Evolutionary conservation across 92 coral and sea anemone genomes (phyloP).

Genomic region (Palythoa grandis): DNA sequence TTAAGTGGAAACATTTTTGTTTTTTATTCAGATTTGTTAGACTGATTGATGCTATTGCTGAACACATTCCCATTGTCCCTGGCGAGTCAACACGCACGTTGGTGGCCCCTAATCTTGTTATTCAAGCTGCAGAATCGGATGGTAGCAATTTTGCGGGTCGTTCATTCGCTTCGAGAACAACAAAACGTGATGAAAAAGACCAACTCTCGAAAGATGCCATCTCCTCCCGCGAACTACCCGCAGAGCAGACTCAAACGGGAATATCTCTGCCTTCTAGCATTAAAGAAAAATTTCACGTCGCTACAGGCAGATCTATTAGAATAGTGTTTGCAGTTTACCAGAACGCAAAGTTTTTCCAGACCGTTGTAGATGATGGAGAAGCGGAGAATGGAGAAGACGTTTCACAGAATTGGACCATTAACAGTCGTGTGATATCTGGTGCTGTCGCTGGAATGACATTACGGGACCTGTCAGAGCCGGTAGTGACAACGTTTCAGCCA

Average conservation of each 20-base stretch:
- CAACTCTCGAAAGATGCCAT: constrained; percentile 41
- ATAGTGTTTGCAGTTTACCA: constrained; percentile 71
- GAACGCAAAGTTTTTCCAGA: constrained; percentile 77
- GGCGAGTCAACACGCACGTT: constrained; percentile 52
- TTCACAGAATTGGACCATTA: constrained; percentile 18
- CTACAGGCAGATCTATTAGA: constrained; percentile 35
- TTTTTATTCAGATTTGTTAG: constrained; percentile 52
- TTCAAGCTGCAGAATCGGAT: constrained; percentile 62
- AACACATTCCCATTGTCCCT: constrained; percentile 62
- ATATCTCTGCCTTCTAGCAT: constrained; percentile 55
- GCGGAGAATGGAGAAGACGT: background rate
- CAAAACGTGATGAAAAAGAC: constrained; percentile 18
- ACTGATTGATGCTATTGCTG: constrained; percentile 64
- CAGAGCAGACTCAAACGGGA: constrained; percentile 59
- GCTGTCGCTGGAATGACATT: constrained; percentile 45
- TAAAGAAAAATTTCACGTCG: constrained; percentile 36
- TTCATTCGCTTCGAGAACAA: constrained; percentile 49
- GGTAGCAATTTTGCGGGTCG: constrained; percentile 61
- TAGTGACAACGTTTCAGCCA: constrained; percentile 60
- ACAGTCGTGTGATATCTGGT: constrained; percentile 63
- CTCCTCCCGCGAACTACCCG: constrained; percentile 46
- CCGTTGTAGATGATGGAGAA: constrained; percentile 44
- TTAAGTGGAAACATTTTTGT: background rate
- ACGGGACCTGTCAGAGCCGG: constrained; percentile 48
- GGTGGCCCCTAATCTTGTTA: constrained; percentile 57